These are phyloP conservation scores for Petrocephalus microphthalmus DNA, from an alignment of 2,113 vertebrate genomes.

Conservation along the genomic window DNA sequence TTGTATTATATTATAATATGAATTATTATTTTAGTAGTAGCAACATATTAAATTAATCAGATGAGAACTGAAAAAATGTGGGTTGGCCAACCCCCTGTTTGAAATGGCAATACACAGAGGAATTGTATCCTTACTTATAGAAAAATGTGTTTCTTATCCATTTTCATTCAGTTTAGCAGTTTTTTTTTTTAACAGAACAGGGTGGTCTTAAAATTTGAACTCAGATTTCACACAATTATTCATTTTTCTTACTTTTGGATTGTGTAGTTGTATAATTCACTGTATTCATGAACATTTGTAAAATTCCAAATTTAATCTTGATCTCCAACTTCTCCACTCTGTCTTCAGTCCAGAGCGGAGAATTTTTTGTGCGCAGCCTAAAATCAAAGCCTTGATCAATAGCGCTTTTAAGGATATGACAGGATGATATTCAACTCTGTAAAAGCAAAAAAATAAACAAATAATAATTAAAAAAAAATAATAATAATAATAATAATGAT, in stretches of 20 bases:
- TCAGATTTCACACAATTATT: not conserved
- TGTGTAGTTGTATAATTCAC: not conserved
- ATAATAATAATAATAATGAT: not conserved
- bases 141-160: not conserved
- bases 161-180: not conserved
- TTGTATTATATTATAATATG: no score
- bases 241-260: not conserved
- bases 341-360: no score
- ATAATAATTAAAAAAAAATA: not conserved
- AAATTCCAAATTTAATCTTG: not conserved
- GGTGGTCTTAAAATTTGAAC: not conserved
- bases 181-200: not conserved
- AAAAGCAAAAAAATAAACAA: not conserved
- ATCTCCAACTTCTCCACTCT: not conserved
- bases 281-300: not conserved
- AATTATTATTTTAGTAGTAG: no score
- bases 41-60: no score
- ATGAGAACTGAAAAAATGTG: no score
- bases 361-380: not conserved
- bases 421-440: not conserved
- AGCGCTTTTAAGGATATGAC: not conserved
- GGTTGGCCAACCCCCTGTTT: no score
- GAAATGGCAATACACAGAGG: not conserved
- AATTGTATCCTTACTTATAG: not conserved
- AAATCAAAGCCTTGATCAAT: not conserved